Conservation (phyloP, 1,140 invertebrate species). For the Apis mellifera region Amel_HAv3.1 CM009933.2:5025001-5025500, state of each 20-base stretch:
- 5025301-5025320: not conserved
- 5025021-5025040: not conserved
- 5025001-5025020: not conserved
- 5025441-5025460: not conserved
- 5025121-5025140: conserved; percentile 34
- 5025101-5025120: conserved; percentile 2
- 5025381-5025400: not conserved
- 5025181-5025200: conserved; percentile 14
- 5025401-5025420: not conserved
- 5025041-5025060: conserved; percentile 46
- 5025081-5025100: conserved; percentile 26
- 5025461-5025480: not conserved
- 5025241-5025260: conserved; percentile 41
- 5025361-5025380: conserved; percentile 5
- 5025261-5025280: not conserved
- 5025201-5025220: conserved; percentile 55
- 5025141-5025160: conserved; percentile 31
- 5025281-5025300: conserved; percentile 9
- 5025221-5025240: conserved; percentile 57
- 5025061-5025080: conserved; percentile 45
- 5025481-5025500: not conserved
- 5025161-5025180: conserved; percentile 37
- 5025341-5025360: not conserved
- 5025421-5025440: not conserved
- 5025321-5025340: not conserved